These are phyloP conservation scores for Conger conger DNA, from an alignment of 2,113 vertebrate genomes.

Conservation along the genomic window DNA sequence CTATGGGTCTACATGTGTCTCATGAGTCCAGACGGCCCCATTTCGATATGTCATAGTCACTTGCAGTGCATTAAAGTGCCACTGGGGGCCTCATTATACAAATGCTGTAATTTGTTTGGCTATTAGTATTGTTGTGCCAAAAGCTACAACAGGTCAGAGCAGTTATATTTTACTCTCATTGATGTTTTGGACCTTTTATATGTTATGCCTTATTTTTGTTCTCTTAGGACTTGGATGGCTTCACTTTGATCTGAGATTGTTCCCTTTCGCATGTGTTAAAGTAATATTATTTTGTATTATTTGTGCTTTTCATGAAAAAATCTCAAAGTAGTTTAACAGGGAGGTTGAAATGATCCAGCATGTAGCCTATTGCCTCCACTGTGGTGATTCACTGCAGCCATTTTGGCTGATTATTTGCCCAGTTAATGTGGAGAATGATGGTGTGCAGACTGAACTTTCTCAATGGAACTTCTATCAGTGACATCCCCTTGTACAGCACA, in stretches of 20 bases:
- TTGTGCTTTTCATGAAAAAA: not conserved
- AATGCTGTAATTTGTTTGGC: conserved; percentile 46
- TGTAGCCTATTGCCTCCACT: not conserved
- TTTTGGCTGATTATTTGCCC: not conserved
- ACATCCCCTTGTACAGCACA: not conserved
- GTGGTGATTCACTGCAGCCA: not conserved
- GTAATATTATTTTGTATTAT: not conserved
- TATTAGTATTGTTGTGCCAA: conserved; percentile 40
- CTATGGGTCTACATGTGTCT: conserved; percentile 34
- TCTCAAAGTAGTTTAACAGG: not conserved
- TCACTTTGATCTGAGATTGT: not conserved
- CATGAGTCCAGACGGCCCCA: conserved; percentile 31
- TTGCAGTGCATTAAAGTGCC: conserved; percentile 35
- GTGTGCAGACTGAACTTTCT: not conserved
- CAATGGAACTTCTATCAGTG: not conserved
- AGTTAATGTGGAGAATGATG: not conserved
- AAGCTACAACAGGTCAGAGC: conserved; percentile 6
- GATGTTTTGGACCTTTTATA: not conserved
- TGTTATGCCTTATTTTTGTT: not conserved
- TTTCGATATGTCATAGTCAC: conserved; percentile 37
- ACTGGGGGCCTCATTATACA: conserved; percentile 39
- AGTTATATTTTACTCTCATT: not conserved
- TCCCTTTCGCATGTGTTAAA: not conserved
- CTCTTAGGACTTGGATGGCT: not conserved
- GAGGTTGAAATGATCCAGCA: not conserved